Evolutionary conservation across 64 coral and sea anemone species (phyloP).

Genomic region (Stichodactyla mertensii): DNA sequence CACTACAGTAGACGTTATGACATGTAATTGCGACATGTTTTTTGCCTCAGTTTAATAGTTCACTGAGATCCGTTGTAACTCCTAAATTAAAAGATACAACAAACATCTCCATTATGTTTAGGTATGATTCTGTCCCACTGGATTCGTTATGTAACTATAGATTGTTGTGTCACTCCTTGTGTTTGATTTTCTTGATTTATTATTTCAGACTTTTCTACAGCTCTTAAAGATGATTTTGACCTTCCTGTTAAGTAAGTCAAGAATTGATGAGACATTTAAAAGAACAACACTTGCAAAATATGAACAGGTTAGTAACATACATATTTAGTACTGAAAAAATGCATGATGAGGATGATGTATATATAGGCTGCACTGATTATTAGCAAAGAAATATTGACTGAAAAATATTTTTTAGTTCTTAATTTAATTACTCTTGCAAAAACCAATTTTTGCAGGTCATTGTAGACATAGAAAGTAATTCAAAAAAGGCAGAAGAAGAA

Average conservation of each 20-base stretch:
- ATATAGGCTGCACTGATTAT: no score
- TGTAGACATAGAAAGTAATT: constrained; percentile 75
- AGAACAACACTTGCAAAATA: constrained; percentile 81
- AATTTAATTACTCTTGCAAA: not conserved
- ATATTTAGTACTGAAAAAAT: not conserved
- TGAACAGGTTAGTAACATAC: constrained; percentile 71
- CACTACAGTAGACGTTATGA: no score
- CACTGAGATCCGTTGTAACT: no score
- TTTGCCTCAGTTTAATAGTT: no score
- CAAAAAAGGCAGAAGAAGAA: constrained; percentile 64
- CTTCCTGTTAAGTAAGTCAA: constrained; percentile 77
- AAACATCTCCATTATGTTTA: no score
- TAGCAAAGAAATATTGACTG: not conserved
- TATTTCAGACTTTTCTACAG: constrained; percentile 73
- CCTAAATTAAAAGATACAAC: no score
- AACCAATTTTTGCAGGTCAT: constrained; percentile 37
- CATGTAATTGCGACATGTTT: no score
- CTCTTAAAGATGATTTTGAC: constrained; percentile 80
- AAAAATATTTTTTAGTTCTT: not conserved
- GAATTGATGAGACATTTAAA: constrained; percentile 81
- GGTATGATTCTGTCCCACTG: no score
- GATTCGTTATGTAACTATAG: no score
- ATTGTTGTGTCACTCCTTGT: not conserved
- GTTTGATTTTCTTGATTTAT: constrained; percentile 21
- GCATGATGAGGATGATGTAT: no score